phyloP scores from a whole-genome alignment of 2,888 invertebrate genomes.

The Tridacna crocea region DNA sequence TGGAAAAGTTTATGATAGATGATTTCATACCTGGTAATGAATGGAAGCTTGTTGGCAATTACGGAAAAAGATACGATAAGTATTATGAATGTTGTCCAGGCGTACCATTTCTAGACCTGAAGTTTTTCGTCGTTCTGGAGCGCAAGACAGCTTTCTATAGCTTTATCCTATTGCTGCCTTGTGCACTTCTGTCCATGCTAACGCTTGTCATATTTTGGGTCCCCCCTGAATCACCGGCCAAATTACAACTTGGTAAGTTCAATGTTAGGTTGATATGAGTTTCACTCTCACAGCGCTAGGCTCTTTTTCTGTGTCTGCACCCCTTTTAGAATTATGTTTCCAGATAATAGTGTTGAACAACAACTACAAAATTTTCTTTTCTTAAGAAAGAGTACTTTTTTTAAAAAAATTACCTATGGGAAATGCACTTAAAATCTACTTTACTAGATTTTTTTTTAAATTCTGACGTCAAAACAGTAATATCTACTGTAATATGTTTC shows the following conservation, averaged over 20 bases:
- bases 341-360: too few relatives aligned
- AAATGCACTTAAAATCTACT: too few relatives aligned
- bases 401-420: too few relatives aligned
- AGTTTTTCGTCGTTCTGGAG: conserved; percentile 78
- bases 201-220: conserved; percentile 84
- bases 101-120: conserved; percentile 81
- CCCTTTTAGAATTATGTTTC: background rate
- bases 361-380: too few relatives aligned
- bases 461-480: too few relatives aligned
- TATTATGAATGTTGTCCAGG: conserved; percentile 82
- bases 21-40: conserved; percentile 83
- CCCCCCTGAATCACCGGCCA: conserved; percentile 84
- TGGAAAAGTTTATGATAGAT: conserved; percentile 71
- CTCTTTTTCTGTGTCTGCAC: background rate
- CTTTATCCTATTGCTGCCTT: conserved; percentile 84
- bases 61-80: conserved; percentile 76
- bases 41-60: conserved; percentile 81
- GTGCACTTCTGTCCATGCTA: conserved; percentile 82
- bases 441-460: too few relatives aligned
- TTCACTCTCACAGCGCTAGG: background rate
- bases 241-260: conserved; percentile 83
- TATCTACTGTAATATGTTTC: too few relatives aligned
- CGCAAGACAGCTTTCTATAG: conserved; percentile 82
- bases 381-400: too few relatives aligned
- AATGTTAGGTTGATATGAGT: background rate